These are phyloP conservation scores for Cryptus armator DNA, from an alignment of 2,888 invertebrate genomes.

Conservation along the genomic window DNA sequence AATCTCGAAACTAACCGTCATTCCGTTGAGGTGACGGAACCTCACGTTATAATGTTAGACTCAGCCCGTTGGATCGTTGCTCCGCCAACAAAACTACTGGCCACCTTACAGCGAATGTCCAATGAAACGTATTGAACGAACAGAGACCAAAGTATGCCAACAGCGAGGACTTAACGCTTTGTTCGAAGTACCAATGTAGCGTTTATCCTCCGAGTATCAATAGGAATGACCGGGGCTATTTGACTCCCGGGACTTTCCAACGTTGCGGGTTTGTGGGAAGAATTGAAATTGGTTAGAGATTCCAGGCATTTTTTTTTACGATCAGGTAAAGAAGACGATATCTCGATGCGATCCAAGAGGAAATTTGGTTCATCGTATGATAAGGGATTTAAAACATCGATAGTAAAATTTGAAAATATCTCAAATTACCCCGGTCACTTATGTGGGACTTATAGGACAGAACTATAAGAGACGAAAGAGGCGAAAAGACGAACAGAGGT, in stretches of 20 bases:
- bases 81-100: background rate
- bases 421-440: constrained; percentile 4
- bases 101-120: constrained; percentile 4
- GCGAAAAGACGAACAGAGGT: constrained; percentile 40
- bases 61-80: background rate
- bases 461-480: background rate
- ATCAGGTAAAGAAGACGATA: background rate
- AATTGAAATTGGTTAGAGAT: background rate
- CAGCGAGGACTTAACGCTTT: background rate
- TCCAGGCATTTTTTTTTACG: background rate
- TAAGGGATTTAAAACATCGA: background rate
- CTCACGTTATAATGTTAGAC: constrained; percentile 24
- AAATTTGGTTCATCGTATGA: background rate
- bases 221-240: background rate
- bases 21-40: constrained; percentile 71
- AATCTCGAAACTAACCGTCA: constrained; percentile 79
- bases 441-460: background rate
- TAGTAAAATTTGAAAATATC: background rate
- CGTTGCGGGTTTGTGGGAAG: background rate
- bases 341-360: background rate
- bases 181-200: background rate
- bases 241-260: background rate
- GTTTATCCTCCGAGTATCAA: background rate
- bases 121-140: background rate
- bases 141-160: background rate